Conservation (phyloP, 2,888 invertebrate genomes). For the Parnassius glacialis region DNA sequence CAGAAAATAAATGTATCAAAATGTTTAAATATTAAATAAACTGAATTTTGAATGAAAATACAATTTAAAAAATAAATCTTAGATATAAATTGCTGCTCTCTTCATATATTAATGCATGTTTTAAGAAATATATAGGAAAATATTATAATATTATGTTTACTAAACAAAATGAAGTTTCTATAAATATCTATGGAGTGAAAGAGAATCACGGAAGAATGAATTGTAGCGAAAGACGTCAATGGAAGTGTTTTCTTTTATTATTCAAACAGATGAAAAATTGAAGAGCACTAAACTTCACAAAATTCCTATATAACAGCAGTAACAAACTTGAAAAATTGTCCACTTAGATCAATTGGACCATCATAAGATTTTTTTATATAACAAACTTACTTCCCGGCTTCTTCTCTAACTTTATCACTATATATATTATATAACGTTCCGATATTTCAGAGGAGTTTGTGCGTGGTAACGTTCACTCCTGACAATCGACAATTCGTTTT, state of each 20-base stretch:
- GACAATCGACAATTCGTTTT: constrained; percentile 30
- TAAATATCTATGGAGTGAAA: constrained; percentile 43
- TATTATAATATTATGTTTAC: constrained; percentile 32
- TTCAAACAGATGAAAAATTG: constrained; percentile 35
- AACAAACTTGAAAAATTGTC: constrained; percentile 37
- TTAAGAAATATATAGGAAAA: constrained; percentile 1
- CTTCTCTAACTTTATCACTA: constrained; percentile 32
- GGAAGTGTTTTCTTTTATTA: constrained; percentile 45
- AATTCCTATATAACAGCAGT: constrained; percentile 42
- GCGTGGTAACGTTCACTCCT: constrained; percentile 41
- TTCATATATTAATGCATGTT: no score
- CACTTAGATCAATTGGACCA: constrained; percentile 59
- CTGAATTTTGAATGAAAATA: no score
- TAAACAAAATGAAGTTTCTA: constrained; percentile 65
- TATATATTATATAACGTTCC: constrained; percentile 22
- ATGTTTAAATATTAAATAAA: no score
- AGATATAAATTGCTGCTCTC: no score
- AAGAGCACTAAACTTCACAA: constrained; percentile 43
- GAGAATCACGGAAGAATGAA: constrained; percentile 62
- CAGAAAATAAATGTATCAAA: no score
- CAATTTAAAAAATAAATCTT: no score
- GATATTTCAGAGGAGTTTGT: constrained; percentile 40
- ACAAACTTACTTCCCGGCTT: constrained; percentile 49
- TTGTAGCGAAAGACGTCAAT: constrained; percentile 48
- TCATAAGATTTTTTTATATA: constrained; percentile 46